A percentile compares a stretch with the other conserved stretches of the same genome.
Conservation (phyloP, 92 coral and sea anemone genomes). For the Virgularia gustaviana region DNA sequence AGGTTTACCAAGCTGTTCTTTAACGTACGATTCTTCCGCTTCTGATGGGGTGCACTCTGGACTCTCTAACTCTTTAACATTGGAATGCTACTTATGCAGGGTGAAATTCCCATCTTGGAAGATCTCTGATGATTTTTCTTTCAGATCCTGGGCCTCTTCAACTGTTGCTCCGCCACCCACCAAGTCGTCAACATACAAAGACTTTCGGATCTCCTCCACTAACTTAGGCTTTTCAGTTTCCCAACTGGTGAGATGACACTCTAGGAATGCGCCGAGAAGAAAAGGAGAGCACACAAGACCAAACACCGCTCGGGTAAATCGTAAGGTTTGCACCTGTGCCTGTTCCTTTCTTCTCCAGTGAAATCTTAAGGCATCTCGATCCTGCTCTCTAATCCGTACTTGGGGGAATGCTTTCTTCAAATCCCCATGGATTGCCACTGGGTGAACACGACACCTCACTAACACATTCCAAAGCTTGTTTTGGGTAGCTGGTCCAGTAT, state of each 20-base stretch:
- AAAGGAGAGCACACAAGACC: conserved; percentile 58
- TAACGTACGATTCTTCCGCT: conserved; percentile 16
- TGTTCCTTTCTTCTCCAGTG: neutral
- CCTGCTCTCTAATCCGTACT: conserved; percentile 47
- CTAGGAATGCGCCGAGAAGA: conserved; percentile 48
- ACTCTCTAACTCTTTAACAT: neutral
- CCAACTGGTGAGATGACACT: conserved; percentile 47
- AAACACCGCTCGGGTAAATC: conserved; percentile 54
- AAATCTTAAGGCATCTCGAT: conserved; percentile 57
- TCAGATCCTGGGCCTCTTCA: conserved; percentile 11
- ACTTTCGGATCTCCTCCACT: conserved; percentile 12
- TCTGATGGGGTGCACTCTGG: neutral
- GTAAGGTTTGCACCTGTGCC: neutral
- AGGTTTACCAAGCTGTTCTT: conserved; percentile 38
- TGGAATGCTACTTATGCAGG: conserved; percentile 44
- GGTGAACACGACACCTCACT: conserved; percentile 45
- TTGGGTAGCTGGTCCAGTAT: conserved; percentile 56
- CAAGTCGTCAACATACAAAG: conserved; percentile 37
- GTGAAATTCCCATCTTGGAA: conserved; percentile 40
- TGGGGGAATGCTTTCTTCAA: conserved; percentile 53
- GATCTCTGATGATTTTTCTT: conserved; percentile 11
- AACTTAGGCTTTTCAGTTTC: conserved; percentile 41
- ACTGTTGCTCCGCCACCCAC: conserved; percentile 34
- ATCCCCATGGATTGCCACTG: conserved; percentile 49
- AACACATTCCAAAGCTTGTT: conserved; percentile 55